Base-by-base conservation (phyloP, 2,113 vertebrate genomes). In the Catharus fuscescens region DNA sequence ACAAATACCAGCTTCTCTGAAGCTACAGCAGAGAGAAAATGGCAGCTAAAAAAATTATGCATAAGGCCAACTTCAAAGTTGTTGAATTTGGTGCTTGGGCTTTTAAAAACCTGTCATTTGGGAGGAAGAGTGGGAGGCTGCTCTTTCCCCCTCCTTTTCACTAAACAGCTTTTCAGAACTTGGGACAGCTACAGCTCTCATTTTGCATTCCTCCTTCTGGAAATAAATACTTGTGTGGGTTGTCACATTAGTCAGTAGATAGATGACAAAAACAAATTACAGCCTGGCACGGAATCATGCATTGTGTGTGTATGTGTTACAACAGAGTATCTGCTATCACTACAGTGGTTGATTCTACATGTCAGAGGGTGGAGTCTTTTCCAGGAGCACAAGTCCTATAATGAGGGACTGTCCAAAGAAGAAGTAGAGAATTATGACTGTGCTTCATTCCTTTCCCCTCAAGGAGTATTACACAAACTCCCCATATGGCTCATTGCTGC, bases 141-240 rank as follows among this genome's bases (percentile, higher is more conserved):
- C 85, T 86, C 80, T 90, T 88, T 78, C 82, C 88, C 90, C 60
- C 92, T 92, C 92, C 64, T 90, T 96, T 92, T 95, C 88, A 92
- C 94, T 96, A 93, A 94, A 70, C 2, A 14, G 47, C 64, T 90
- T 65, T 77, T 93, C 85, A 94, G 93, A 95, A 95, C 38, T 90
- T 93, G 72, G 90, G 91, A 90, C 78, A 96, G 81, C 87, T 93
- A 28, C 93, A 53, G 79, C 67, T 92, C 79, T 96, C 85, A 96
- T 96, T 96, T 94, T 61, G 60, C 85, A 96, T 94, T 93, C 95
- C 90, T 96, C 94, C 90, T 95, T 87, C 91, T 97, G 94, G 96
- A 96, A 95, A 96, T 96, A 96, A 97, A 95, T 93, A 92, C 92
- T 88, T 95, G 94, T 95, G 94, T 96, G 91, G 88, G 91, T 91